Evolutionary conservation across 37 sponge, comb jelly and placozoan species (phyloP), one percentile per base, ranked within the genome.

Genomic region (Oscarella lobularis): DNA sequence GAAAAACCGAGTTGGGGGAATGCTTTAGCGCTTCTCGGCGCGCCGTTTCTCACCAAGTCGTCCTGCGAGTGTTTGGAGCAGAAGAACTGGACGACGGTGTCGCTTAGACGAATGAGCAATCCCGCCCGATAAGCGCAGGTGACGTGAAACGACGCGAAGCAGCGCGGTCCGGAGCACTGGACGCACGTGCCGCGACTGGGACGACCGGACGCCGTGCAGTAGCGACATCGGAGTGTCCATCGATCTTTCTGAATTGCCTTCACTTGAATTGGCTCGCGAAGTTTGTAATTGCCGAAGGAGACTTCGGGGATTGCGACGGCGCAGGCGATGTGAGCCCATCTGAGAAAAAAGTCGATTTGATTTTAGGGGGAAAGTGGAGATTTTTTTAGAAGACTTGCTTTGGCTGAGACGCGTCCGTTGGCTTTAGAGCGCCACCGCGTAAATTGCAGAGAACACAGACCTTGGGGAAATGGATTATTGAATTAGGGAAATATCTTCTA

Each of bases 341-440:
- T 82, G 48, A 40, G 36, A 32, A 32, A 40, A 68, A 38, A 80
- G 34, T 6, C 20, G 9, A 20, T 48, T 9, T 48, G 20, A 20
- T 20, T 48, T 27, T 27, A 48, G 14, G 60, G 20, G 14, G 60
- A 68, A 68, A 68, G 29, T 20, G 71, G 4, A 34, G 33, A 5
- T 5, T 34, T 5, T 68, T 5, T 32, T 14, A 68, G 6, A 68
- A 20, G 6, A 4, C 6, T 32, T 20, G 33, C 71, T 4, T 68
- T 20, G 60, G 6, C 71, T 36, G 9, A 35, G 27, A 34, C 27
- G 75, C 71, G 32, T 67, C 73, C 1, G 89, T 88, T 3, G 80
- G 80, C 78, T 95, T 88, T 14, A 95, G 87, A 27, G 92, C 90
- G 32, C 96, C 96, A 31, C 96, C 92, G 37, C 96, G 60, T 79